These are phyloP conservation scores for Meloidogyne chitwoodi DNA, from an alignment of 1,140 invertebrate genomes.

Conservation along the genomic window DNA sequence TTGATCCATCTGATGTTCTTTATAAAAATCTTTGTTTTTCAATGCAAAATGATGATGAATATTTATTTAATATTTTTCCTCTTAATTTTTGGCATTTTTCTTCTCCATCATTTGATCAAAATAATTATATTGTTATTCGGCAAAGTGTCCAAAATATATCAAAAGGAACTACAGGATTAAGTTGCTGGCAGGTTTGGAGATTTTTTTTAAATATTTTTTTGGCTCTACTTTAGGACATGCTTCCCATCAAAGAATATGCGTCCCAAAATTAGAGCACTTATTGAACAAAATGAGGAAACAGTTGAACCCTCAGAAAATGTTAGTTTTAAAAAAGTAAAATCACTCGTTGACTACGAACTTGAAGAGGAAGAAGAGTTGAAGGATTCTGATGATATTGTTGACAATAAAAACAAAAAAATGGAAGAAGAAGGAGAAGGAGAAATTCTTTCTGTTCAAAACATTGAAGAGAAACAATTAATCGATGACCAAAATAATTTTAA, in stretches of 20 bases:
- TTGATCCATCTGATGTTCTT: constrained; percentile 13
- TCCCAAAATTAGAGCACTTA: constrained; percentile 16
- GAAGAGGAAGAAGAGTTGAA: constrained; percentile 6
- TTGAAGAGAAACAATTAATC: neutral
- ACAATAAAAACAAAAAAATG: neutral
- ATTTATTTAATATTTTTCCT: constrained; percentile 13
- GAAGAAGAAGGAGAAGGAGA: constrained; percentile 10
- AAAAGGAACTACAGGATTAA: constrained; percentile 23
- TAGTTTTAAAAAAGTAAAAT: neutral
- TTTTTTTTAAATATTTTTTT: too few relatives aligned
- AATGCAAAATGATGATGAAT: constrained; percentile 6
- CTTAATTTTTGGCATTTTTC: neutral
- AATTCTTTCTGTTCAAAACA: neutral
- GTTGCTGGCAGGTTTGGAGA: constrained; percentile 24
- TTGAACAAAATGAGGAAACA: neutral
- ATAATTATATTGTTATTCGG: constrained; percentile 13
- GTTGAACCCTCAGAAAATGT: neutral
- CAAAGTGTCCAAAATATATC: constrained; percentile 12
- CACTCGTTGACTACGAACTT: neutral
- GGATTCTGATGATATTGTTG: neutral
- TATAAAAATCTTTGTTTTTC: constrained; percentile 15
- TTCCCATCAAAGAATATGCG: too few relatives aligned
- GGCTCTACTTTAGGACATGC: too few relatives aligned
- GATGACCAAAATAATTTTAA: too few relatives aligned
- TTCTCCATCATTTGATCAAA: neutral